Percentiles rank a stretch among this genome's conserved stretches.
These are phyloP conservation scores for Aethina tumida DNA, from an alignment of 1,140 invertebrate species.

Conservation along the genomic window DNA sequence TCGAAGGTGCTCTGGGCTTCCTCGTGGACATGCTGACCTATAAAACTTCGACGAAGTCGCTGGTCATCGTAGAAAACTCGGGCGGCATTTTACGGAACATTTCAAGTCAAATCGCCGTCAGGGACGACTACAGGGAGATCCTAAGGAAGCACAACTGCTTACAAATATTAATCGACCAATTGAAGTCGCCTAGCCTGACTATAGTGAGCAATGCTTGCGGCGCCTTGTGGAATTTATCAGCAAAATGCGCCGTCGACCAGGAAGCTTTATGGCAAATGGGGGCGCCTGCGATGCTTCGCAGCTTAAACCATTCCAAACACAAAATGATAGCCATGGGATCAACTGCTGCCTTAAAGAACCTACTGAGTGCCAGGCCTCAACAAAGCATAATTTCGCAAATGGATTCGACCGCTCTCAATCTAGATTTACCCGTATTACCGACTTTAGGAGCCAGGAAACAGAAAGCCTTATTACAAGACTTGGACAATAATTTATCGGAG, in stretches of 20 bases:
- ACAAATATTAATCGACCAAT: slow-evolving; percentile 79
- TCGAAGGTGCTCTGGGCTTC: slow-evolving; percentile 79
- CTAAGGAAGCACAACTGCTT: slow-evolving; percentile 81
- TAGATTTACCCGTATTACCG: slow-evolving; percentile 63
- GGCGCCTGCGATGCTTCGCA: slow-evolving; percentile 85
- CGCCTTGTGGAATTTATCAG: slow-evolving; percentile 92
- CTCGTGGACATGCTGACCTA: slow-evolving; percentile 82
- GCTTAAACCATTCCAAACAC: slow-evolving; percentile 90
- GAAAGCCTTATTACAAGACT: slow-evolving; percentile 77
- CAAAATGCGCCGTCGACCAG: slow-evolving; percentile 80
- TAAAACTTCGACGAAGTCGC: slow-evolving; percentile 74
- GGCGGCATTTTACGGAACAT: slow-evolving; percentile 92
- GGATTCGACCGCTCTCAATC: slow-evolving; percentile 58
- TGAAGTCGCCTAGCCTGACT: slow-evolving; percentile 86
- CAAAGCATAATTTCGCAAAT: slow-evolving; percentile 55
- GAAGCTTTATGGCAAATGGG: slow-evolving; percentile 83
- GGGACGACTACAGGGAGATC: slow-evolving; percentile 81
- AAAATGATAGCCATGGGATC: slow-evolving; percentile 97
- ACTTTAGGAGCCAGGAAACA: slow-evolving; percentile 79
- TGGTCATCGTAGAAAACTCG: slow-evolving; percentile 89
- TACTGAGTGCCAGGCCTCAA: slow-evolving; percentile 71
- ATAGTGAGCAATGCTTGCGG: slow-evolving; percentile 95
- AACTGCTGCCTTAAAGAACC: slow-evolving; percentile 85
- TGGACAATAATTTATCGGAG: slow-evolving; percentile 77
- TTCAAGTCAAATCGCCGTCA: slow-evolving; percentile 85